Conservation (phyloP, 2,888 invertebrate genomes). For the Anaspis maculata region DNA sequence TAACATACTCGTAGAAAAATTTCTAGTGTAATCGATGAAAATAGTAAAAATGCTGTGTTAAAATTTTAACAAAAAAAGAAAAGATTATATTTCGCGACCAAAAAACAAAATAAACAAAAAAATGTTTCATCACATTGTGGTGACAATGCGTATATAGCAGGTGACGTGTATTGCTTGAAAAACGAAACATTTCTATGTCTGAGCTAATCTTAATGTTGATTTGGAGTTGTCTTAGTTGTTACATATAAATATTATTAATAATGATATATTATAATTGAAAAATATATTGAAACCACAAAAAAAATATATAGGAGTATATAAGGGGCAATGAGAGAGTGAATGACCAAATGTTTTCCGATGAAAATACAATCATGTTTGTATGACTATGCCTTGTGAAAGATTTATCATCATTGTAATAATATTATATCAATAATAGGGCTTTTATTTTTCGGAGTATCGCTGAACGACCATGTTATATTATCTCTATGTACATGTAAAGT, state of each 20-base stretch:
- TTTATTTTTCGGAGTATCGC: conserved; percentile 29
- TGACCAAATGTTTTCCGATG: conserved; percentile 27
- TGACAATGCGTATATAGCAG: too few species aligned
- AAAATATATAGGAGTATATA: too few species aligned
- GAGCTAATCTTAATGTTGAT: conserved; percentile 9
- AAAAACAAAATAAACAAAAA: too few species aligned
- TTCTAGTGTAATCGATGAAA: too few species aligned
- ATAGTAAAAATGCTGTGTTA: too few species aligned
- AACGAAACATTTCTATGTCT: too few species aligned
- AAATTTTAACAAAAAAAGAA: too few species aligned
- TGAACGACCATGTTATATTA: conserved; percentile 33
- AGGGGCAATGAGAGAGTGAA: conserved; percentile 22
- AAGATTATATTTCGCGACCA: too few species aligned
- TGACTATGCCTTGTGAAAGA: conserved; percentile 33
- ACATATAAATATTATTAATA: conserved; percentile 3
- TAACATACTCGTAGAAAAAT: too few species aligned
- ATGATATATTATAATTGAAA: conserved; percentile 4
- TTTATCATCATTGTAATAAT: too few species aligned
- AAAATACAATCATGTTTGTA: conserved; percentile 32
- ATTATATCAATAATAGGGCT: conserved; percentile 32
- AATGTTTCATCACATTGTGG: too few species aligned
- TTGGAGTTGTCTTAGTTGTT: conserved; percentile 13
- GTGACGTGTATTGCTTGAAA: too few species aligned
- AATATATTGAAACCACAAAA: conserved; percentile 7
- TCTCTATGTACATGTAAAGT: conserved; percentile 36